A percentile compares a stretch with the other conserved stretches of the same genome.
phyloP scores from a whole-genome alignment of 2,113 vertebrate genomes.

The Ageneiosus marmoratus region DNA sequence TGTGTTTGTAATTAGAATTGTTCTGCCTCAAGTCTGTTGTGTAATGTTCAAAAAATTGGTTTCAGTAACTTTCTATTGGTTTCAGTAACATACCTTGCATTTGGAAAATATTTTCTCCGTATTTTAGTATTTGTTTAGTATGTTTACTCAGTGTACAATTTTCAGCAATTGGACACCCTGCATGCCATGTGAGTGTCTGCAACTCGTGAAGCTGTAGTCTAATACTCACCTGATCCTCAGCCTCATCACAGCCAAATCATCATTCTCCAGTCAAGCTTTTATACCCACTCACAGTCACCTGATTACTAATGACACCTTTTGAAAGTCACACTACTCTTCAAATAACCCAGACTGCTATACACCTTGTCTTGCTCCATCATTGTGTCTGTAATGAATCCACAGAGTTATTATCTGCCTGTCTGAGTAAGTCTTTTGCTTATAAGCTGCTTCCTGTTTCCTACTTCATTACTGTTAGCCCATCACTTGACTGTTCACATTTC shows the following conservation, averaged over 20 bases:
- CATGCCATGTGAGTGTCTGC: not conserved
- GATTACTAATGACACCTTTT: not conserved
- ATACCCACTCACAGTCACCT: not conserved
- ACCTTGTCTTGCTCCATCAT: not conserved
- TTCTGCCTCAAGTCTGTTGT: conserved; percentile 42
- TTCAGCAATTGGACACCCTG: no score
- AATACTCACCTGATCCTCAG: not conserved
- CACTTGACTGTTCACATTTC: not conserved
- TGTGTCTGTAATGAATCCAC: not conserved
- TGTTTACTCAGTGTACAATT: not conserved
- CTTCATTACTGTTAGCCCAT: not conserved
- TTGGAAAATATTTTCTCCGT: not conserved
- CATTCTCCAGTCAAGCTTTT: not conserved
- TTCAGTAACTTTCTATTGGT: no score
- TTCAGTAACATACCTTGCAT: no score
- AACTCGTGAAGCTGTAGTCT: not conserved
- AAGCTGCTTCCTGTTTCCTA: not conserved
- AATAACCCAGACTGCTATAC: not conserved
- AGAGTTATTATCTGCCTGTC: not conserved
- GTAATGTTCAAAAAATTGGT: not conserved
- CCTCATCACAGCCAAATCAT: not conserved
- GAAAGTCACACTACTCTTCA: not conserved
- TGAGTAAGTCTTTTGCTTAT: not conserved
- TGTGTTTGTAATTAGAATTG: conserved; percentile 69
- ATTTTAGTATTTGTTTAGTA: not conserved